Conservation (phyloP, 2,888 invertebrate species). For the Disparrhopalites patrizii region DNA sequence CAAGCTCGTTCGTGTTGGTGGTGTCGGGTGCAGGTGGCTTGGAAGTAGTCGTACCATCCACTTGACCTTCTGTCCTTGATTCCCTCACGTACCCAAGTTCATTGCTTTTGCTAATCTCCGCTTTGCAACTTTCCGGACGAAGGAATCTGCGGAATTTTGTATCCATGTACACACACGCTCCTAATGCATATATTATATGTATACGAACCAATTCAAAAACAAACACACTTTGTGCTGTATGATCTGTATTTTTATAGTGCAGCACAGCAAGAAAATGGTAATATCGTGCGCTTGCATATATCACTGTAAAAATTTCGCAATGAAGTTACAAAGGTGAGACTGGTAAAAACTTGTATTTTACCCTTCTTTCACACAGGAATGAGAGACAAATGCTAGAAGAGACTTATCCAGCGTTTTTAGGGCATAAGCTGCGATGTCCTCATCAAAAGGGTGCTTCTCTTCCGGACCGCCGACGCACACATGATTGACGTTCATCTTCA, state of each 20-base stretch:
- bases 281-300: too few relatives aligned
- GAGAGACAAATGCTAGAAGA: slow-evolving; percentile 19
- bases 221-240: too few relatives aligned
- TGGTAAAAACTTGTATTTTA: too few relatives aligned
- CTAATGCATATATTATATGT: too few relatives aligned
- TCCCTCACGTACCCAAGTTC: slow-evolving; percentile 3
- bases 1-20: background rate
- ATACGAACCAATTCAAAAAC: too few relatives aligned
- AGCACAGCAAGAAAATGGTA: too few relatives aligned
- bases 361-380: slow-evolving; percentile 26
- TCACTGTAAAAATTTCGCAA: background rate
- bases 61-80: background rate
- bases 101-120: background rate
- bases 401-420: slow-evolving; percentile 20
- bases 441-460: background rate
- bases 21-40: background rate
- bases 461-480: slow-evolving; percentile 12
- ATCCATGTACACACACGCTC: too few relatives aligned
- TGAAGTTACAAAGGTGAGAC: background rate
- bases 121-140: background rate
- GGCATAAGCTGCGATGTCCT: slow-evolving; percentile 4
- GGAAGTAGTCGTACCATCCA: too few relatives aligned
- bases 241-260: too few relatives aligned
- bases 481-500: slow-evolving; percentile 1
- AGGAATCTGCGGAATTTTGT: background rate